These are phyloP conservation scores for Mythimna lalbum DNA, from an alignment of 2,888 invertebrate species.

Conservation along the genomic window DNA sequence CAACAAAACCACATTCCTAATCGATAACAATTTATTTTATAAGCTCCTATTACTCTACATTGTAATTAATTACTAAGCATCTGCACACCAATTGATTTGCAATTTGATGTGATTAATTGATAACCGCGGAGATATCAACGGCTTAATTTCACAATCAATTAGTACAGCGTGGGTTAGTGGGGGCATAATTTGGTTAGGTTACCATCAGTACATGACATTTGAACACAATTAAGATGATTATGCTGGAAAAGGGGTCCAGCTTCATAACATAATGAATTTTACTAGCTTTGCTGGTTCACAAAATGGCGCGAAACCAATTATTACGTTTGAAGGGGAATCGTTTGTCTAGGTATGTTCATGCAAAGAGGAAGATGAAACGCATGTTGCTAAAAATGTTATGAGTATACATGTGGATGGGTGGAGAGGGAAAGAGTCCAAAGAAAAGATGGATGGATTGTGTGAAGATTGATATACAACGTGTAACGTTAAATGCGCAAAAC, in stretches of 20 bases:
- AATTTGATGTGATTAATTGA: constrained; percentile 51
- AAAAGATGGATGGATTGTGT: too few relatives aligned
- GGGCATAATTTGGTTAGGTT: constrained; percentile 26
- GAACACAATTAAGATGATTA: constrained; percentile 23
- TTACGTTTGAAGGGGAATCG: too few relatives aligned
- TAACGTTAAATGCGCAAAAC: too few relatives aligned
- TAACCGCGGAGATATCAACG: constrained; percentile 26
- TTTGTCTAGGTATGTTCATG: too few relatives aligned
- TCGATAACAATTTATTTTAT: background rate
- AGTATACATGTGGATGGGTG: too few relatives aligned
- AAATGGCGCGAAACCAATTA: background rate
- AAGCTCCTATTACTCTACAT: constrained; percentile 19
- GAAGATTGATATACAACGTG: too few relatives aligned
- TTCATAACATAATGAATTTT: constrained; percentile 13
- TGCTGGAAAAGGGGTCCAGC: constrained; percentile 14
- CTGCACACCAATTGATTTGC: constrained; percentile 46
- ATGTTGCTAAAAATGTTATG: too few relatives aligned
- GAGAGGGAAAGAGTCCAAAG: too few relatives aligned
- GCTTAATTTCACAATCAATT: constrained; percentile 42
- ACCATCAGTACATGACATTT: constrained; percentile 30
- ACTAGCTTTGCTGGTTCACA: background rate
- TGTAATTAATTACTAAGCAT: constrained; percentile 44
- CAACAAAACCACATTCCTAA: background rate
- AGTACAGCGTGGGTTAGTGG: constrained; percentile 17
- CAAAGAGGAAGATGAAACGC: too few relatives aligned